Base-by-base conservation (phyloP, 1,140 invertebrate genomes). In the Brachionus manjavacas region DNA sequence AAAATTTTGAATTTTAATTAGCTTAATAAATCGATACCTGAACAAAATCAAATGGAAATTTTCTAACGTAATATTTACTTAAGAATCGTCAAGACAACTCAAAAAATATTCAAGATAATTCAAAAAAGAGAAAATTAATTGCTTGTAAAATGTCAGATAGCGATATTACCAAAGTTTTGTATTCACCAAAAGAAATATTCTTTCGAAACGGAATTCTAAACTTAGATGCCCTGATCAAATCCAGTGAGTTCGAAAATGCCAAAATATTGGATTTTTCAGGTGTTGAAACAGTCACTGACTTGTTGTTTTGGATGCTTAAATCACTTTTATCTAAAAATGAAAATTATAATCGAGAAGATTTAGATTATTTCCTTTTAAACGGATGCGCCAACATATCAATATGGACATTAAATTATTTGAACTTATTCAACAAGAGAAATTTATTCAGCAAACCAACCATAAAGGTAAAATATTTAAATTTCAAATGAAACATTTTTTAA, bases 321-420 rank as follows among this genome's bases (percentile, higher is more conserved):
- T 39, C 68, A n/a, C 3, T 39, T 72, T 20, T 72, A 20, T 41
- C 16, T 0, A 41, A n/a, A 14, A 20, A 41, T 41, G 14, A 35
- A 2, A 41, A 41, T 41, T 72, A 11, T 20, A 72, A 72, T 1
- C 12, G 9, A 41, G 35, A 41, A 41, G 12, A 39, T 11, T 9
- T 41, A 20, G 68, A 72, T n/a, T n/a, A 39, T 20, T 16, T 72
- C 8, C 16, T 72, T 11, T 20, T 72, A 39, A 72, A 72, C 35
- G 68, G 68, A 8, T 72, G 68, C 23, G 31, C 68, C 3, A 72
- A 72, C 41, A 39, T 72, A n/a, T 72, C 68, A 39, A 72, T 72
- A 39, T 72, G 68, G 68, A 41, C 68, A 16, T 41, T 72, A 16
- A 35, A 72, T 41, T 39, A 72, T 41, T 39, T 72, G 14, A 72